phyloP scores from a whole-genome alignment of 2,888 invertebrate species.

The Athalia rosae region DNA sequence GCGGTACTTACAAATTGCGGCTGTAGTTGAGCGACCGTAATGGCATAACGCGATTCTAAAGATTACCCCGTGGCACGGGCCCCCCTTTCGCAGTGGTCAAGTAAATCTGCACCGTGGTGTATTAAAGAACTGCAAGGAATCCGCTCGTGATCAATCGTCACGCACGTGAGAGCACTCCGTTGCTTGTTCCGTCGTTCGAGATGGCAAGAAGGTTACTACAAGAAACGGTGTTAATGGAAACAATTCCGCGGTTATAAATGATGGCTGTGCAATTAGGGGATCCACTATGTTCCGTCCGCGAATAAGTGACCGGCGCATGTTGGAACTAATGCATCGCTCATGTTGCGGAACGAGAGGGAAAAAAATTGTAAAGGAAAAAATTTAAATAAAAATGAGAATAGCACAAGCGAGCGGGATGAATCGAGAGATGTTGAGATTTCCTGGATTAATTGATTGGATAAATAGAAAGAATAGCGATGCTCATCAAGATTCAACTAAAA shows the following conservation, averaged over 20 bases:
- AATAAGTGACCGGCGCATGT: no score
- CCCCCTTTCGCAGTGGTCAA: constrained; percentile 25
- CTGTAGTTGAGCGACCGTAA: constrained; percentile 35
- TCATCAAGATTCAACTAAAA: no score
- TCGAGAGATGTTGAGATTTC: no score
- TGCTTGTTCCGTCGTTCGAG: constrained; percentile 23
- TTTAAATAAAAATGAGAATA: no score
- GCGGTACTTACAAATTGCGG: constrained; percentile 34
- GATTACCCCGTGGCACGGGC: constrained; percentile 40
- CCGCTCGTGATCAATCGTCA: constrained; percentile 33
- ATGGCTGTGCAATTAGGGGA: constrained; percentile 32
- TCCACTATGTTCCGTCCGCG: no score
- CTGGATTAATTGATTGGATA: no score
- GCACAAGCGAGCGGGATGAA: no score
- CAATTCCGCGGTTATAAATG: constrained; percentile 38
- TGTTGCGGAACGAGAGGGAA: no score
- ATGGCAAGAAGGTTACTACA: constrained; percentile 16
- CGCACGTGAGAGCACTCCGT: constrained; percentile 39
- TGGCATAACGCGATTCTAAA: constrained; percentile 36
- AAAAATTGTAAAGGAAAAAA: no score
- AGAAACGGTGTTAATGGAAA: constrained; percentile 39
- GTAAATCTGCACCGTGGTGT: constrained; percentile 26
- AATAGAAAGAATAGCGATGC: no score
- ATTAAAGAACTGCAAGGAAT: constrained; percentile 20
- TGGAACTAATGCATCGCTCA: no score